Evolutionary conservation across 2,888 invertebrate species (phyloP), one percentile per base, ranked within the genome.

Genomic region (Apotomis betuletana): DNA sequence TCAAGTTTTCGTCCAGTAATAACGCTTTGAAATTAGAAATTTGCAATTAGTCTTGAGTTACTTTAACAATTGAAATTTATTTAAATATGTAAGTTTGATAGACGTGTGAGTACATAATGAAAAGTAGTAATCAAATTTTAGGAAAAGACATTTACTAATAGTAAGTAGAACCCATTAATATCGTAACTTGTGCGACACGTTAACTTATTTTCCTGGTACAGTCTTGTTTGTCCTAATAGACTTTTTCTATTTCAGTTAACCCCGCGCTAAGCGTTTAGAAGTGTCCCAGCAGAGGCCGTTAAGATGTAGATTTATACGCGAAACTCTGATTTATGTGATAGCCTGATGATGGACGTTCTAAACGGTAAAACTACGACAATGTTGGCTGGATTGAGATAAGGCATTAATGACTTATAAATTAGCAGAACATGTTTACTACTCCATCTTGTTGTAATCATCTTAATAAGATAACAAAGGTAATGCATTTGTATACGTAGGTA

Each of bases 291-390:
- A 80, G 75, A 77, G 76, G 79, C 81, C 77, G 85, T 90, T 90
- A 87, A 90, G 84, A 89, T 85, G 85, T 84, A 84, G 88, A 90
- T 90, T 90, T 90, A 91, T 90, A 91, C 90, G 87, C 81, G 83
- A 81, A 87, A 86, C 86, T 74, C 76, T 75, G 90, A 91, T 91
- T 90, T 90, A 91, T 87, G 79, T 69, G 76, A 77, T 76, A 75
- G 75, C 78, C 80, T 84, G 84, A 82, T 85, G 87, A 87, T 85
- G 83, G 82, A 83, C 82, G 81, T 87, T 86, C 84, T 80, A 84
- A 87, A 81, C 75, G 75, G 73, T 77, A 65, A 65, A 65, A 65
- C 65, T 65, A 75, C 73, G 77, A 82, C 85, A 83, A 82, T 81
- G 83, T 85, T 79, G 77, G 77, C 61, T 41, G 15, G 69, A 64